Base-by-base conservation (phyloP, 2,888 invertebrate genomes). In the Eristalis intricaria region DNA sequence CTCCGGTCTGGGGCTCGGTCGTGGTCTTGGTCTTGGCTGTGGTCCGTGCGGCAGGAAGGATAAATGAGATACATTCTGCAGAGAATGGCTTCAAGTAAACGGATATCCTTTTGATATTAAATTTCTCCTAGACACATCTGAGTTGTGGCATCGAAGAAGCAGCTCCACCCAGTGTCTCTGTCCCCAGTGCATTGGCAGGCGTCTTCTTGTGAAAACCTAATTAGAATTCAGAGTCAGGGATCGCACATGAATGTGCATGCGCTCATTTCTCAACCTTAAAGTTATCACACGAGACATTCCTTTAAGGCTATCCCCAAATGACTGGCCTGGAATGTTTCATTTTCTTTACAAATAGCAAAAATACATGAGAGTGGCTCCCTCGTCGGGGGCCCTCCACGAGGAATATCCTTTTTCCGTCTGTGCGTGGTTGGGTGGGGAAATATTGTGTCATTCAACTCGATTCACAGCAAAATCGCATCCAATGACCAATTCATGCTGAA, bases 381-480 rank as follows among this genome's bases (percentile, higher is more conserved):
- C 4, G 8, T 8, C 10, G 32, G 7, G 1, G 7, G 1, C 32
- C 10, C 32, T 1, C 32, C 32, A 1, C 8, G 2, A 5, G 10
- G 2, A 23, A 40, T 73, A 40, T 80, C 71, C 32, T 38, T 58
- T 50, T 60, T 32, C 15, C 35, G 8, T 69, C 19, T 73, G 43
- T 76, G 22, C 40, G 35, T 26, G 74, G 73, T n/a, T 58, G 76
- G 68, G 40, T 43, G 70, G 61, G 4, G 35, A 74, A 82, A 83
- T 83, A 83, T 86, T 79, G 75, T 78, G 78, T 83, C 82, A 75
- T 83, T 86, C 82, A 74, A 73, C 77, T 69, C 77, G 60, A 84
- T 78, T 69, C 65, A 73, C 64, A 58, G 38, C 22, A 56, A 79
- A 77, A 77, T 68, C 84, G 70, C 26, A 75, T 76, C 66, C 80